Evolutionary conservation across 2,113 vertebrate species (phyloP), one percentile per base, ranked within the genome.

Genomic region (Percina caprodes): DNA sequence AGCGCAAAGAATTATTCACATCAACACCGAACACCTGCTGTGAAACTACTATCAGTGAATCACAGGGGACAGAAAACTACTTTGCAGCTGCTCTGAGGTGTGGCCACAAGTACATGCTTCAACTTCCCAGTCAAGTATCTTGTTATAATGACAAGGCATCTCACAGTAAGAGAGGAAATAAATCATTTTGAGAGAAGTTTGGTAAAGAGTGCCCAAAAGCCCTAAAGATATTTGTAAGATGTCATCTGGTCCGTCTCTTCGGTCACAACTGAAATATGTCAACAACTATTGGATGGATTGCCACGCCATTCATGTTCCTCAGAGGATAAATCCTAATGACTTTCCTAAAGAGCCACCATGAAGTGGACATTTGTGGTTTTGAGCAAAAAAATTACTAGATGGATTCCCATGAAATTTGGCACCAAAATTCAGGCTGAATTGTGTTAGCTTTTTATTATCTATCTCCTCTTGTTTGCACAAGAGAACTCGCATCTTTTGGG

Each of bases 41-140:
- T 51, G 71, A 75, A 55, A 56, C 70, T 19, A 63, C 76, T 30
- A 26, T 49, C 24, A 9, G 79, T 26, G 30, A 80, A 71, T 65
- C 74, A 65, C 60, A 24, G 67, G 23, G n/a, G 51, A 52, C 24
- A 2, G 56, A 42, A 67, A 74, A 63, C 48, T 55, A 62, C 79
- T 18, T 63, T 82, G 79, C 61, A 74, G 79, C 71, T 68, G 76
- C 73, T 68, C 48, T n/a, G 59, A 74, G 71, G 71, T 6, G n/a
- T 13, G 65, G 45, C 15, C 49, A 69, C 52, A 1, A 66, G 49
- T 35, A 52, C 61, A 21, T 26, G 73, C 63, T 73, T 46, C 39
- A 39, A 33, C 39, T 11, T 42, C 39, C 39, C 39, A 42, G 39
- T 42, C 12, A 56, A 24, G 23, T 56, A 26, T 56, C 55, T 54